Conservation (phyloP, 2,888 invertebrate genomes). For the Aelia acuminata region DNA sequence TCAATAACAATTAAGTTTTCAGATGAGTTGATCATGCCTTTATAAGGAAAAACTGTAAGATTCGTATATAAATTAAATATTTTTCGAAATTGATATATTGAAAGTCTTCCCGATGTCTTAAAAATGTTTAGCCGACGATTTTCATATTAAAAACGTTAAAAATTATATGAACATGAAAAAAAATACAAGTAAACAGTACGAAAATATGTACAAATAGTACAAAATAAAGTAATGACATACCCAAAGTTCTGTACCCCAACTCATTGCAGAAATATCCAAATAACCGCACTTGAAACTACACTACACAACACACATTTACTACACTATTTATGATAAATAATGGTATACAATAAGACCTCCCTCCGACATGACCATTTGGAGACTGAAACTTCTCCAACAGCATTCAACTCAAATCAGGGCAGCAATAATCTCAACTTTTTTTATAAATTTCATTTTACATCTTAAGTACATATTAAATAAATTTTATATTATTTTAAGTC, state of each 20-base stretch:
- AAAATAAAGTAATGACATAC: slow-evolving; percentile 71
- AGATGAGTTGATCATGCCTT: background rate
- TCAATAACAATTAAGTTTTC: background rate
- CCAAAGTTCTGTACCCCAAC: slow-evolving; percentile 80
- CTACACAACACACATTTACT: slow-evolving; percentile 57
- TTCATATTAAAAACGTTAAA: background rate
- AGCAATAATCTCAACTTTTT: background rate
- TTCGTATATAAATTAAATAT: background rate
- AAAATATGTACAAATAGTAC: background rate
- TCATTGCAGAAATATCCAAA: slow-evolving; percentile 69
- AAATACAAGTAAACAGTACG: background rate
- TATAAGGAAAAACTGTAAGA: background rate
- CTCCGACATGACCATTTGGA: slow-evolving; percentile 59
- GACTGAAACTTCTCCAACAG: slow-evolving; percentile 53
- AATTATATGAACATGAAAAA: background rate
- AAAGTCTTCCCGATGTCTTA: background rate
- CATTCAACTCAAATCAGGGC: background rate
- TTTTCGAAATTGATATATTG: background rate
- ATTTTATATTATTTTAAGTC: background rate
- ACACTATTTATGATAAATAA: slow-evolving; percentile 53
- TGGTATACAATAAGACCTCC: slow-evolving; percentile 12
- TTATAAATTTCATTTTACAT: background rate
- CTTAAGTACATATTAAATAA: background rate
- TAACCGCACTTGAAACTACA: slow-evolving; percentile 55
- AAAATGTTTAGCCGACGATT: background rate